Evolutionary conservation across 1,140 invertebrate genomes (phyloP), one percentile per base, ranked within the genome.

Genomic region (Pseudomyrmex concolor): DNA sequence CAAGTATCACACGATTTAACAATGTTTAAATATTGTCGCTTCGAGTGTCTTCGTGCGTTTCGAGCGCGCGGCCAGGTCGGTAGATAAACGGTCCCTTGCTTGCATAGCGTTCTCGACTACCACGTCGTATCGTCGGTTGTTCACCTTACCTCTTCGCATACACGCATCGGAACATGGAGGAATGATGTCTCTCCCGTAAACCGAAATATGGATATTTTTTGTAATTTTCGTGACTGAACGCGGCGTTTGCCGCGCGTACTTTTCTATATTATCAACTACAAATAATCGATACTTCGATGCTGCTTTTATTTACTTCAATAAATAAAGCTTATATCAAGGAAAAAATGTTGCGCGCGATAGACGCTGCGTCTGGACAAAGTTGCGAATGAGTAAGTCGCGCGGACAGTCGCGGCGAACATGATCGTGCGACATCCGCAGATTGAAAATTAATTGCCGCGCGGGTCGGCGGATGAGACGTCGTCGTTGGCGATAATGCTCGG

Each of bases 11-110:
- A 73, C 50, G 73, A 86, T 88, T 89, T 89, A 87, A 89, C 85
- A 89, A 89, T 89, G 89, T 89, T 89, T 89, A 86, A 89, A 89
- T 87, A 89, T 89, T 87, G 88, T 89, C 85, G 22, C 45, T 51
- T 83, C 66, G 84, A 89, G 87, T 77, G 76, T 70, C 68, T 84
- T 55, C 76, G 55, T 68, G 60, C 62, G 60, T 80, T 63, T 22
- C 73, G 73, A 87, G 83, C 85, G 87, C 55, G 84, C 59, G 68
- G 48, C 67, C 64, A 68, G 77, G 59, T 84, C 85, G 84, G 34
- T 88, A 89, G 88, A 89, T 89, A 89, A 89, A 89, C 82, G 83
- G 83, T 85, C 83, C 88, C 66, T 78, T 89, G 88, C 88, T 89
- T 89, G 88, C 88, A 85, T 73, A 89, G 59, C 71, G 87, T 81